phyloP scores from a whole-genome alignment of 2,113 vertebrate genomes.

The Osmerus eperlanus region DNA sequence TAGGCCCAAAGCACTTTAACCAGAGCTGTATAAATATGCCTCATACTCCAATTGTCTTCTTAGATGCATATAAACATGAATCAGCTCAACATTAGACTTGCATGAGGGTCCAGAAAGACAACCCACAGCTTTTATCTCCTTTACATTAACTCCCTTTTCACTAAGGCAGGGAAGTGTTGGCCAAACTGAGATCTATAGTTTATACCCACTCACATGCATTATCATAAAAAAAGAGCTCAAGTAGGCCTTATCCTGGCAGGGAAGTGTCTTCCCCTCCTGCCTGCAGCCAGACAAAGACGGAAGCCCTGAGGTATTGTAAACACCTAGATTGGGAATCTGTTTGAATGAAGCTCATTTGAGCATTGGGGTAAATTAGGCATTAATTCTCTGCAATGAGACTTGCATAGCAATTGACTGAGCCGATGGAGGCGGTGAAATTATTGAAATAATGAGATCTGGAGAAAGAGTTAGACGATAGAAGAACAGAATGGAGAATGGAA shows the following conservation, averaged over 20 bases:
- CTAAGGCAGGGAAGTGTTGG: slow-evolving; percentile 36
- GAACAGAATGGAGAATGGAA: slow-evolving; percentile 18
- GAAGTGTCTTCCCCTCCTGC: slow-evolving; percentile 22
- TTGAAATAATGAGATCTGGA: slow-evolving; percentile 58
- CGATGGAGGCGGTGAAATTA: slow-evolving; percentile 47
- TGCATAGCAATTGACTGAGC: slow-evolving; percentile 31
- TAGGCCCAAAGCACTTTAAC: slow-evolving; percentile 58
- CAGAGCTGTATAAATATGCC: slow-evolving; percentile 58
- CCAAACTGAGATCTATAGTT: slow-evolving; percentile 45
- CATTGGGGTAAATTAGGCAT: slow-evolving; percentile 48
- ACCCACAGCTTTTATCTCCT: slow-evolving; percentile 58
- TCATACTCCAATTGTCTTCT: slow-evolving; percentile 55
- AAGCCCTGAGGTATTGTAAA: slow-evolving; percentile 39
- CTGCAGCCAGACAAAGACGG: slow-evolving; percentile 26
- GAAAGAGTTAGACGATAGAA: slow-evolving; percentile 38
- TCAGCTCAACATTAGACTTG: slow-evolving; percentile 62
- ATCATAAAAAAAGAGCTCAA: slow-evolving; percentile 42
- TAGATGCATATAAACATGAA: slow-evolving; percentile 50
- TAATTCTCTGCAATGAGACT: slow-evolving; percentile 46
- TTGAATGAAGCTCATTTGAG: slow-evolving; percentile 42
- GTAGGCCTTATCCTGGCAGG: slow-evolving; percentile 31
- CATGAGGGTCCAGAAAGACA: slow-evolving; percentile 59
- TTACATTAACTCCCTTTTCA: slow-evolving; percentile 50
- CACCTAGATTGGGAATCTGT: slow-evolving; percentile 34
- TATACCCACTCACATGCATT: slow-evolving; percentile 49